Evolutionary conservation across 2,113 vertebrate species (phyloP), one percentile per base, ranked within the genome.

Genomic region (Erpornis zantholeuca): DNA sequence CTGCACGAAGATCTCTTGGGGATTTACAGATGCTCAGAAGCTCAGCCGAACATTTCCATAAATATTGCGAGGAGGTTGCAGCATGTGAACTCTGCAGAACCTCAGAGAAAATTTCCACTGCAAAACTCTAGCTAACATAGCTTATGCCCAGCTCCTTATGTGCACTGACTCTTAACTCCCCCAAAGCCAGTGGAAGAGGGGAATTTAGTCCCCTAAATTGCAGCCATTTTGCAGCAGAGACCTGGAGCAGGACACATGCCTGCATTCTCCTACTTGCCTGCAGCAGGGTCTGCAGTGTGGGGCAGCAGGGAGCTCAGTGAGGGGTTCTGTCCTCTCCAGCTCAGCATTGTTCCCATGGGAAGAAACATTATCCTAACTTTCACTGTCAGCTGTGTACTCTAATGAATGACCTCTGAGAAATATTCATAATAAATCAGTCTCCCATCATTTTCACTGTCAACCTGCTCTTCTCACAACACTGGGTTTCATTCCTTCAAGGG

Each of bases 41-140:
- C 81, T 94, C 36, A 89, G 73, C 50, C 64, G 24, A 94, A 92
- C 45, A 86, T 79, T 63, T 90, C 75, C 78, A 80, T 89, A 61
- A 96, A 93, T 93, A 90, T 42, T 94, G 60, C 57, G 92, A 85
- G 54, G 49, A 91, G 90, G 70, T 95, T 4, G 0, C 56, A 96
- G 78, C 81, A 92, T n/a, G 27, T 29, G 49, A 92, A 68, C 60
- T 75, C 72, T 49, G 60, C 78, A 96, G 75, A 89, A 72, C 59
- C 83, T 85, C 38, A 44, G 36, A 82, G 49, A 90, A 93, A 73
- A 92, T 38, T 68, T 72, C 53, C 11, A 9, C 68, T 76, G 44
- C 75, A 82, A 50, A 90, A 60, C 54, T 75, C 33, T 4, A 52
- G 23, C 20, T 21, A 68, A 35, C 33, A 11, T 1, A 52, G 35